Base-by-base conservation (phyloP, 1,140 invertebrate genomes). In the Scaptomyza hsui region DNA sequence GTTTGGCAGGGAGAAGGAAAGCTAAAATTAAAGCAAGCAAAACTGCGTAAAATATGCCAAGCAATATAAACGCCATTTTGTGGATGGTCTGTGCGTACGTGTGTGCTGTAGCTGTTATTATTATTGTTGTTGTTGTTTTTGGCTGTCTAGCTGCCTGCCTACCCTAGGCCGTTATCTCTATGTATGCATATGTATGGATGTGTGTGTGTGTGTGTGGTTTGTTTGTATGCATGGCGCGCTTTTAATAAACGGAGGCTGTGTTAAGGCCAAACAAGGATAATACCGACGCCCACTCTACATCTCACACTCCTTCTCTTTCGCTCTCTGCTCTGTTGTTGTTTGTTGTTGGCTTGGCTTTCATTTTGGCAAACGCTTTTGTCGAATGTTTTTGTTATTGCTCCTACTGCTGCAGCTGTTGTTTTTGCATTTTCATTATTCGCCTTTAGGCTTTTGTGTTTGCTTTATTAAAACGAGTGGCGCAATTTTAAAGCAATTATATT, bases 401-500 rank as follows among this genome's bases (percentile, higher is more conserved):
- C 21, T 45, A 29, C 18, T 45, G 26, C 24, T 53, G 39, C 29
- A 52, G 53, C 63, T 60, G 42, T 64, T 71, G 60, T 59, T 62
- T 49, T 59, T 63, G 53, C 39, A 35, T 59, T 60, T 67, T 65
- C 62, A 47, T 65, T 67, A 55, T 62, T 52, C 7, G 35, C 15
- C 44, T 19, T 39, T 64, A 7, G 55, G 61, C 68, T 67, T 72
- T 72, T 75, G 68, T 75, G 61, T 65, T 61, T 61, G 67, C 41
- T 75, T 75, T 71, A 79, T 79, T 79, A 79, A 79, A 79, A 79
- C 64, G 73, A 79, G 73, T 79, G 76, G 73, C 61, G 76, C 76
- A 79, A 79, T 79, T 79, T 79, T 79, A 68, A 79, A 79, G 76
- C 73, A 79, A 79, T 79, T 79, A 79, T 70, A 72, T 67, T 53